These are phyloP conservation scores for Caenorhabditis zanzibari DNA, from an alignment of 2,888 invertebrate species.

Conservation along the genomic window DNA sequence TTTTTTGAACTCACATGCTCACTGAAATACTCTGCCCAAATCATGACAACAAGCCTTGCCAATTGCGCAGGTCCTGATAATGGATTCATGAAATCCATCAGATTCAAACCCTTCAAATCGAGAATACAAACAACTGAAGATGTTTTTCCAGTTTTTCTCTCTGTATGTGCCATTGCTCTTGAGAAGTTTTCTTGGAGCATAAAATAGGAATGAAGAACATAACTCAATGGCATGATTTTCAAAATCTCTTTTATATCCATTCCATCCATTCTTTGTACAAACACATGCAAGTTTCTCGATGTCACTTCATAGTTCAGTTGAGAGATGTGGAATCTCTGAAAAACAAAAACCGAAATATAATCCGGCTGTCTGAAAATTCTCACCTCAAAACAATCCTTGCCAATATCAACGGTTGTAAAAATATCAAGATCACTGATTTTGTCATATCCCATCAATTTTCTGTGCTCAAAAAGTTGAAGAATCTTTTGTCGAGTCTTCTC, in stretches of 20 bases:
- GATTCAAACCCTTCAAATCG: conserved; percentile 77
- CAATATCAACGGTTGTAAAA: conserved; percentile 70
- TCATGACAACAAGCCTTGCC: conserved; percentile 78
- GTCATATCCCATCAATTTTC: conserved; percentile 71
- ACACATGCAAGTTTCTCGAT: conserved; percentile 79
- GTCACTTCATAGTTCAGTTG: conserved; percentile 70
- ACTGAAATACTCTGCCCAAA: conserved; percentile 81
- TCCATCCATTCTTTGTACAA: conserved; percentile 80
- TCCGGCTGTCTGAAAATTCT: background rate
- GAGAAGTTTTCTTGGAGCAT: conserved; percentile 80
- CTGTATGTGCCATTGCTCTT: conserved; percentile 76
- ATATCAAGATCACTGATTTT: conserved; percentile 70
- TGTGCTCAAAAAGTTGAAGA: conserved; percentile 51
- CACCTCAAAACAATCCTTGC: conserved; percentile 75
- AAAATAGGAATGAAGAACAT: conserved; percentile 80
- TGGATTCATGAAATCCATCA: conserved; percentile 81
- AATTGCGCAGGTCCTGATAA: conserved; percentile 77
- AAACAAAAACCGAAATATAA: conserved; percentile 15
- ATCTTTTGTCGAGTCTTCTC: conserved; percentile 61
- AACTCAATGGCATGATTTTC: conserved; percentile 78
- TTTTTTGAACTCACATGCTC: conserved; percentile 74
- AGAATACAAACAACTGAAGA: conserved; percentile 79
- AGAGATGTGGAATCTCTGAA: conserved; percentile 80
- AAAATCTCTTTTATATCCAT: conserved; percentile 80
- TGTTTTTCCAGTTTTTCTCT: conserved; percentile 76